Conservation (phyloP, 2,797 vertebrate genomes). For the Botia kubotai region DNA sequence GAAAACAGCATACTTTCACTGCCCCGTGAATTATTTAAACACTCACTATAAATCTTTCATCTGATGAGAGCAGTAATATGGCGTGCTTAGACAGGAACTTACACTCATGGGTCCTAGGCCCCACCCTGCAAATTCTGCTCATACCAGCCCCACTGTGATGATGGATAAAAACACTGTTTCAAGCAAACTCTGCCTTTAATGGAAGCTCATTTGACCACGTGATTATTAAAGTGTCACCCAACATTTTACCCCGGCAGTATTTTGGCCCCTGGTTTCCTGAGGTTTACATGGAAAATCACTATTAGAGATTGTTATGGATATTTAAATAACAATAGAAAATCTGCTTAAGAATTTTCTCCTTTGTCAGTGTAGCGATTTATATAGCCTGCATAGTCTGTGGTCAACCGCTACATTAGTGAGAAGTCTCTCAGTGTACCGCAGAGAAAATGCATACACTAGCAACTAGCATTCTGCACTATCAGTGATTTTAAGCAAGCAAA, state of each 20-base stretch:
- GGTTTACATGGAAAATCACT: neutral
- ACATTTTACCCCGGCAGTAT: neutral
- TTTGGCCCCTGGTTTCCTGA: neutral
- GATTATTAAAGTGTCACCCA: neutral
- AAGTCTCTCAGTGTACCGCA: slow-evolving; percentile 50
- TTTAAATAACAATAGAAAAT: slow-evolving; percentile 2
- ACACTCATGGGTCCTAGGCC: slow-evolving; percentile 12
- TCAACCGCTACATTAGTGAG: slow-evolving; percentile 57
- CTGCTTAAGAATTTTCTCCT: slow-evolving; percentile 17
- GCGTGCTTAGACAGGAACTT: slow-evolving; percentile 49
- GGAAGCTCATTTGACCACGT: slow-evolving; percentile 7
- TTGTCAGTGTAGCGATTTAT: slow-evolving; percentile 39
- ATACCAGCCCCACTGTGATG: slow-evolving; percentile 7
- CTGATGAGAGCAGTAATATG: slow-evolving; percentile 54
- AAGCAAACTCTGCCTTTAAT: slow-evolving; percentile 16
- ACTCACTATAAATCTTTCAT: slow-evolving; percentile 59
- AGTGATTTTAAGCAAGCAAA: slow-evolving; percentile 49
- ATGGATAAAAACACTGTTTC: slow-evolving; percentile 16
- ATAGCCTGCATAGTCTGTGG: slow-evolving; percentile 52
- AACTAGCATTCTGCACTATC: slow-evolving; percentile 59
- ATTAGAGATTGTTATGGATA: neutral
- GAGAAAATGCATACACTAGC: slow-evolving; percentile 58
- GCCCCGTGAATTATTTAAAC: slow-evolving; percentile 61
- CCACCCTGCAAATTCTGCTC: slow-evolving; percentile 42
- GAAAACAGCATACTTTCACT: slow-evolving; percentile 44